These are phyloP conservation scores for Cyrtorhinus lividipennis DNA, from an alignment of 1,140 invertebrate genomes.

Conservation along the genomic window DNA sequence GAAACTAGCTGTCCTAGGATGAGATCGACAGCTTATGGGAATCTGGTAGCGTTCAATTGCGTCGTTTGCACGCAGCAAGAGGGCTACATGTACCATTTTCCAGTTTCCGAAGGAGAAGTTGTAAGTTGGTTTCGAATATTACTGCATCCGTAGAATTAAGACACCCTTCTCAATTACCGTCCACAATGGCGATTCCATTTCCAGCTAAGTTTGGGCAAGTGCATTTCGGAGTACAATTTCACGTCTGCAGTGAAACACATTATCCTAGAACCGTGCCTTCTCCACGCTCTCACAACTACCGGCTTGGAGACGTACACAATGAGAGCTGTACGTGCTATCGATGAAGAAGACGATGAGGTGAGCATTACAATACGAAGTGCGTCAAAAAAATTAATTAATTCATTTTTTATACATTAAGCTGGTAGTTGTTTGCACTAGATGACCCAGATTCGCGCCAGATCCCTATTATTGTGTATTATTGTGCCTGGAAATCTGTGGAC, in stretches of 20 bases:
- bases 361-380: constrained; percentile 26
- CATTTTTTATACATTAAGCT: no score
- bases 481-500: no score
- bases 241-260: constrained; percentile 52
- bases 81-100: constrained; percentile 42
- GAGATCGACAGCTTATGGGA: constrained; percentile 21
- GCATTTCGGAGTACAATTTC: constrained; percentile 41
- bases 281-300: constrained; percentile 60
- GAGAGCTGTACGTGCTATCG: constrained; percentile 37
- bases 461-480: no score
- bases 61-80: constrained; percentile 40
- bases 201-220: constrained; percentile 25
- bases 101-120: constrained; percentile 26
- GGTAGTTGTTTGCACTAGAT: no score
- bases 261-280: constrained; percentile 46
- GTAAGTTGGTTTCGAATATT: constrained; percentile 19
- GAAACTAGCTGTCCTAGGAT: constrained; percentile 24
- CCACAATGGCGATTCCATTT: constrained; percentile 8
- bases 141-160: not conserved
- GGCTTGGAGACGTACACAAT: constrained; percentile 66
- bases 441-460: no score
- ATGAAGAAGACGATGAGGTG: constrained; percentile 21
- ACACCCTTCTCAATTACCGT: not conserved
- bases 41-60: constrained; percentile 30
- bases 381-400: constrained; percentile 16